Evolutionary conservation across 2,797 vertebrate species (phyloP).

Genomic region (Nothura maculosa): DNA sequence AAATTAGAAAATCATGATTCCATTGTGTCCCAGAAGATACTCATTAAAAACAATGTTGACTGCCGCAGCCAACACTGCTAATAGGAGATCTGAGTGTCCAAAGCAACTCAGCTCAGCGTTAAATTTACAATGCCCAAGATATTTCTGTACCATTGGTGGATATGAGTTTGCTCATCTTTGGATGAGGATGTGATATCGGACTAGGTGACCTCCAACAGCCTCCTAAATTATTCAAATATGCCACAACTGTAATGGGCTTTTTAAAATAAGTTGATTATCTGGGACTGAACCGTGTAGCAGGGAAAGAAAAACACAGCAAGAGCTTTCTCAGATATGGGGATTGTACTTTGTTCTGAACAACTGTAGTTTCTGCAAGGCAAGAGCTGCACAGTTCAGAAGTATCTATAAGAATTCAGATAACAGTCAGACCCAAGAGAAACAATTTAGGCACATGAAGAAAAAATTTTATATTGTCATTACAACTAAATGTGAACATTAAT

Average conservation of each 20-base stretch:
- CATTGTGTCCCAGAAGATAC: background rate
- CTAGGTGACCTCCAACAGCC: background rate
- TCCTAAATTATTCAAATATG: background rate
- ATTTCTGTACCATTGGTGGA: background rate
- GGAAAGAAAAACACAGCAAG: background rate
- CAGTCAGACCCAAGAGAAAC: background rate
- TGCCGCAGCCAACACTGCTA: background rate
- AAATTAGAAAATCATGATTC: background rate
- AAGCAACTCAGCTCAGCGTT: background rate
- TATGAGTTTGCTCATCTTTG: background rate
- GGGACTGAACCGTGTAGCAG: background rate
- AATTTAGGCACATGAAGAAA: background rate
- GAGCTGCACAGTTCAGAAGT: background rate
- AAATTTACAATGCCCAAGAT: background rate
- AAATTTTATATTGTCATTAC: background rate
- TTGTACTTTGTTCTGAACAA: background rate
- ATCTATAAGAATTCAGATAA: background rate
- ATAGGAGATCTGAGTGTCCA: background rate
- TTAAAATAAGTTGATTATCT: background rate
- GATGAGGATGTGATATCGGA: background rate
- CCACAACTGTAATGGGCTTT: background rate
- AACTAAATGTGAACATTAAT: background rate
- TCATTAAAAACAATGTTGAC: fast-evolving
- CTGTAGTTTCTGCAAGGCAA: background rate
- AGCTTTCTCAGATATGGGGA: background rate